Percentiles rank a stretch among this genome's conserved stretches.
Conservation (phyloP, 92 coral and sea anemone genomes). For the Actinernus sp. region DNA sequence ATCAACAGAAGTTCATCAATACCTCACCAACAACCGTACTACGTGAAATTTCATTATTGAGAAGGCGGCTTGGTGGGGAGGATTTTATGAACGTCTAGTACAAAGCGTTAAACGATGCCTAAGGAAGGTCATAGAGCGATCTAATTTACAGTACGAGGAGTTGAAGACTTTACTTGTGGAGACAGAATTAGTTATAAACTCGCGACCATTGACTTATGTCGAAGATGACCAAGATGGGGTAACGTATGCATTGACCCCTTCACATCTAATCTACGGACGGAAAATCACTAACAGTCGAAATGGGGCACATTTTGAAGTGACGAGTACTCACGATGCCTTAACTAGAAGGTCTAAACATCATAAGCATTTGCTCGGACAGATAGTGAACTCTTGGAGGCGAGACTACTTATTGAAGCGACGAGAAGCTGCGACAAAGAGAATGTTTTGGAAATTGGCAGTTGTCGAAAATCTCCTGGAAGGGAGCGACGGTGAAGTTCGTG, state of each 20-base stretch:
- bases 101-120: conserved; percentile 3
- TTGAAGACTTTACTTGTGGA: not conserved
- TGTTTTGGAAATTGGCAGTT: conserved; percentile 40
- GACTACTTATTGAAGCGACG: conserved; percentile 21
- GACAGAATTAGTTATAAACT: not conserved
- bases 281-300: conserved; percentile 41
- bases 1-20: conserved; percentile 53
- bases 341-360: conserved; percentile 28
- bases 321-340: conserved; percentile 40
- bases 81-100: conserved; percentile 4
- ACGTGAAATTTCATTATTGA: conserved; percentile 3
- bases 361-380: conserved; percentile 23
- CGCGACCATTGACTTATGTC: not conserved
- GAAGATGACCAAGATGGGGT: conserved; percentile 25
- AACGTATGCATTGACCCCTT: conserved; percentile 46
- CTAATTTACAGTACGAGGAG: conserved; percentile 10
- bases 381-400: conserved; percentile 29
- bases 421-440: conserved; percentile 37
- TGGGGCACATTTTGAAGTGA: conserved; percentile 43
- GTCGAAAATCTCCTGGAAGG: conserved; percentile 31
- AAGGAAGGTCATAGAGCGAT: conserved; percentile 16
- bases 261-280: conserved; percentile 61
- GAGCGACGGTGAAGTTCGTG: conserved; percentile 31
- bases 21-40: conserved; percentile 40
- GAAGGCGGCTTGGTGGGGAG: conserved; percentile 27